phyloP scores from a whole-genome alignment of 2,113 vertebrate species.

The Macquaria australasica region DNA sequence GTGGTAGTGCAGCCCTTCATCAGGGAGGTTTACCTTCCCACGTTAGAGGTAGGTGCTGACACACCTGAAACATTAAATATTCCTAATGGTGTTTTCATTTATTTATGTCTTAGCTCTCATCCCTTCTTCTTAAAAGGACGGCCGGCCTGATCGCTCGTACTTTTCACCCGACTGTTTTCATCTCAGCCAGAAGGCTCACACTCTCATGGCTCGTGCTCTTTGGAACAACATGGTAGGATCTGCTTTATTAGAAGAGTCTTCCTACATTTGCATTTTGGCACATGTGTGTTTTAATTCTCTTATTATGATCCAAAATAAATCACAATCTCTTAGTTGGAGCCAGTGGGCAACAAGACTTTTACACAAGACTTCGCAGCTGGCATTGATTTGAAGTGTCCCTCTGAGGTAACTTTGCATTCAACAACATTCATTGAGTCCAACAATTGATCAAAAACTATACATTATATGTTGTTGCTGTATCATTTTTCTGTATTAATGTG shows the following conservation, averaged over 20 bases:
- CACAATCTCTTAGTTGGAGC: conserved; percentile 84
- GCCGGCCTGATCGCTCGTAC: conserved; percentile 87
- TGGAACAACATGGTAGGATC: conserved; percentile 92
- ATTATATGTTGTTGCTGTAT: background rate
- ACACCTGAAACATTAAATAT: background rate
- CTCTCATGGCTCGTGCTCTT: conserved; percentile 89
- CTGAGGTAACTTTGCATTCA: conserved; percentile 82
- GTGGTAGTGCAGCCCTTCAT: conserved; percentile 90
- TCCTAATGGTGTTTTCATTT: background rate
- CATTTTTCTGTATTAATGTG: background rate
- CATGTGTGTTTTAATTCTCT: background rate
- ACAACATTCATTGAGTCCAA: background rate
- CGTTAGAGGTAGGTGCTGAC: conserved; percentile 72
- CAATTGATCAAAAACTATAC: background rate
- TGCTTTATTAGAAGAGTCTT: background rate
- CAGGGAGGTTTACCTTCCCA: conserved; percentile 69
- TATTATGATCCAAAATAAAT: background rate
- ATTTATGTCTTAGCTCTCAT: background rate
- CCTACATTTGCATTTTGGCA: background rate
- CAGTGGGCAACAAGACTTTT: conserved; percentile 87
- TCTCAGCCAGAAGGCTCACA: conserved; percentile 90
- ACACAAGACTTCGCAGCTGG: conserved; percentile 81
- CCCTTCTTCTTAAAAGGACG: conserved; percentile 79
- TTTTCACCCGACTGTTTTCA: conserved; percentile 94
- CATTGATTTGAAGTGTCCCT: conserved; percentile 86